Evolutionary conservation across 2,113 vertebrate species (phyloP).

Genomic region (Laterallus jamaicensis): DNA sequence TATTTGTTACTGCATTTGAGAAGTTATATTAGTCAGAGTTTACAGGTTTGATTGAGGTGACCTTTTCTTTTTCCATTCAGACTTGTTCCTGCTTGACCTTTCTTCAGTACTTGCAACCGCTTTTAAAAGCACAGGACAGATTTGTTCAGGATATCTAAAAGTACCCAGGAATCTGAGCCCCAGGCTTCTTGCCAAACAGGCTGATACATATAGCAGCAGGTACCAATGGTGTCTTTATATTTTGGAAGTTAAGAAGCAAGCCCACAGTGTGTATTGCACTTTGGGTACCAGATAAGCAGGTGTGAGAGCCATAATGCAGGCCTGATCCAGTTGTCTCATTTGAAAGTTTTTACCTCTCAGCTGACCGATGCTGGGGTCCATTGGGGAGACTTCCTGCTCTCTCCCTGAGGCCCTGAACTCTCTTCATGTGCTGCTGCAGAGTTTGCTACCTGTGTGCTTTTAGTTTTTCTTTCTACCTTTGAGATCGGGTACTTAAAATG

Average conservation of each 20-base stretch:
- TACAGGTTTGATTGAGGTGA: constrained; percentile 8
- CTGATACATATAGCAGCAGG: background rate
- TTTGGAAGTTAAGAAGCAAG: background rate
- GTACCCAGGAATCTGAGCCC: background rate
- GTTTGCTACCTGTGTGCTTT: background rate
- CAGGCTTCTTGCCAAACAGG: background rate
- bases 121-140: background rate
- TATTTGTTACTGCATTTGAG: background rate
- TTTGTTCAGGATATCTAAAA: background rate
- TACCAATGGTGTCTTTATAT: background rate
- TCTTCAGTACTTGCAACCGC: background rate
- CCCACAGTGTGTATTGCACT: background rate
- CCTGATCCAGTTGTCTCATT: background rate
- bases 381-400: background rate
- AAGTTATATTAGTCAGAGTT: constrained; percentile 15
- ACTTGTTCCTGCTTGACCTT: constrained; percentile 1
- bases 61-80: background rate
- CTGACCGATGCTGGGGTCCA: background rate
- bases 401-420: background rate
- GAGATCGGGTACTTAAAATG: background rate
- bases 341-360: background rate
- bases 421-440: background rate
- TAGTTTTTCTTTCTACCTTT: background rate
- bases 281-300: background rate
- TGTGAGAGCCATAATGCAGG: background rate